A percentile compares a stretch with the other conserved stretches of the same genome.
These are phyloP conservation scores for Agrilus biguttatus DNA, from an alignment of 2,888 invertebrate genomes.

Conservation along the genomic window DNA sequence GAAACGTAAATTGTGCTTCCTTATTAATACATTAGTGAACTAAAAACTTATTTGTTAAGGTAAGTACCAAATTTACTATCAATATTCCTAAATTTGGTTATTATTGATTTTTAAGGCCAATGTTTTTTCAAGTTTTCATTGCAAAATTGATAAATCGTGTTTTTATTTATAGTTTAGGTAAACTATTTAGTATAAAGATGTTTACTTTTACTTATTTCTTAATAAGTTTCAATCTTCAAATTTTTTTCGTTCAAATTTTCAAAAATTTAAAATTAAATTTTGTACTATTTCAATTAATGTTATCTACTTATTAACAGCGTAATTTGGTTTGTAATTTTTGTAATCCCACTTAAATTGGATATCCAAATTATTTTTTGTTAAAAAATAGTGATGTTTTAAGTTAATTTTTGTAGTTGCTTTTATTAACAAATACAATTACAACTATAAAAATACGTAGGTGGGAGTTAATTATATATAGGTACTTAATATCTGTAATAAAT, in stretches of 20 bases:
- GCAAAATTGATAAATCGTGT: not conserved
- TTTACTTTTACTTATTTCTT: not conserved
- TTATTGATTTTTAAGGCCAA: conserved; percentile 25
- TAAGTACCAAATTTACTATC: conserved; percentile 11
- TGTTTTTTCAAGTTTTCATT: conserved; percentile 10
- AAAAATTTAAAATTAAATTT: not conserved
- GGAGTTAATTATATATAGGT: no score
- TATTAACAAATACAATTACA: no score
- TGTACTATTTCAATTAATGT: not conserved
- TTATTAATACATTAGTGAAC: not conserved
- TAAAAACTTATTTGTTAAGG: conserved; percentile 7
- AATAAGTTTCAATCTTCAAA: no score
- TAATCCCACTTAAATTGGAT: no score
- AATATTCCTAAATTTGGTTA: conserved; percentile 18
- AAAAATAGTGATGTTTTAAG: no score
- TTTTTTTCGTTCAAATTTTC: conserved; percentile 1
- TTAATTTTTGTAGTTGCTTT: no score
- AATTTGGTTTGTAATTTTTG: not conserved
- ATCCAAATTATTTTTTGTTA: no score
- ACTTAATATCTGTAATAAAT: no score
- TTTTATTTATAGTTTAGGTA: not conserved
- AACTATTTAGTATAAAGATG: not conserved
- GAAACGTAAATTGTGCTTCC: conserved; percentile 8
- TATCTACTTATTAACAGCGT: not conserved
- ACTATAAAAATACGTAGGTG: no score